These are phyloP conservation scores for Drosophila sp. DNA, from an alignment of 1,140 invertebrate species.

Conservation along the genomic window DNA sequence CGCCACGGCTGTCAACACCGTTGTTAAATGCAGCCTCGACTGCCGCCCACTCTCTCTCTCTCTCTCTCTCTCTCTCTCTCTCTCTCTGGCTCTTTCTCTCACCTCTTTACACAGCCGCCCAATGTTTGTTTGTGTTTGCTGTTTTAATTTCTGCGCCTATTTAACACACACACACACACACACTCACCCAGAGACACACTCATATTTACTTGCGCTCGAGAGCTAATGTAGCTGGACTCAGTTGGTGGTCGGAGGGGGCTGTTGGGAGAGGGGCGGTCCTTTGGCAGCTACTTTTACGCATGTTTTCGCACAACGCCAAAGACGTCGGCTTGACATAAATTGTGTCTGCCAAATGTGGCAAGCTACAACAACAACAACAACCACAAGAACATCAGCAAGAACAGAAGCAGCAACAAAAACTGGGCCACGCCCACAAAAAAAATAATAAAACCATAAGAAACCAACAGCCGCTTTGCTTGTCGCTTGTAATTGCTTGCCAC, in stretches of 20 bases:
- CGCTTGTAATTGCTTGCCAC: conserved; percentile 77
- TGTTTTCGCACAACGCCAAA: conserved; percentile 73
- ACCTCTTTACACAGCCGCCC: conserved; percentile 32
- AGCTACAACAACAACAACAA: conserved; percentile 55
- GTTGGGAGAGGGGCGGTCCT: conserved; percentile 9
- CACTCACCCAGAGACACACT: conserved; percentile 15
- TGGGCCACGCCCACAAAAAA: conserved; percentile 72
- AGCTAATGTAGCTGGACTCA: conserved; percentile 16
- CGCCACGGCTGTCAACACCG: conserved; percentile 64
- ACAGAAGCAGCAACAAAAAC: conserved; percentile 45
- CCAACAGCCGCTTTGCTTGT: conserved; percentile 63
- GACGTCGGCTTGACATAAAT: conserved; percentile 76
- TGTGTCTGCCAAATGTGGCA: conserved; percentile 76
- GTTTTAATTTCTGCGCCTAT: conserved; percentile 64
- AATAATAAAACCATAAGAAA: conserved; percentile 61
- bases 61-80: conserved; percentile 1
- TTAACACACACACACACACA: conserved; percentile 36
- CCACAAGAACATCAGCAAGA: background rate
- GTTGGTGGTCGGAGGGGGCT: background rate
- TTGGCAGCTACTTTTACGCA: conserved; percentile 78
- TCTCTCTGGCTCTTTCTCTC: conserved; percentile 8
- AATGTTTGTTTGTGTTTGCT: conserved; percentile 57
- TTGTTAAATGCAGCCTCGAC: conserved; percentile 58
- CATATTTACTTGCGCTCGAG: background rate
- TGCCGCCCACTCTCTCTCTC: background rate